Evolutionary conservation across 2,888 invertebrate genomes (phyloP), one percentile per base, ranked within the genome.

Genomic region (Archaeoteleia sp.): DNA sequence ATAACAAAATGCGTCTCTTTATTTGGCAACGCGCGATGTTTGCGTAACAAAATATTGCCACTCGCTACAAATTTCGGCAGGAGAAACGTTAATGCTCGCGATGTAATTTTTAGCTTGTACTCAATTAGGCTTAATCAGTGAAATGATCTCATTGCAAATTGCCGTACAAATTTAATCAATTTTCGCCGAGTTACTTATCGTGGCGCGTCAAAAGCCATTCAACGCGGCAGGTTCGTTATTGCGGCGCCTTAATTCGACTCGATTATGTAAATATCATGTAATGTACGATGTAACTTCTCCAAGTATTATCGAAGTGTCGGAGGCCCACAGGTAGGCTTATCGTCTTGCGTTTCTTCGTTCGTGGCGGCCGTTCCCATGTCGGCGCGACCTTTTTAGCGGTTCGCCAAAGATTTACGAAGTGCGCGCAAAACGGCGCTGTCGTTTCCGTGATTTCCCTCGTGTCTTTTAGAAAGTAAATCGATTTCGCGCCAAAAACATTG

Each of bases 381-480:
- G 60, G 40, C 55, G 55, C 67, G 68, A 66, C 71, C 67, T 71
- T 71, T 71, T 71, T 67, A 61, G 49, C 62, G 54, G 25, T 35
- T 51, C 60, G 65, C 42, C 51, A 53, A 51, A 61, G 71, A 66
- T 58, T 66, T 67, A 61, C 68, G 63, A 37, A 61, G 65, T 58
- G 35, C 20, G 39, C 45, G 54, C 51, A 49, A 55, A 43, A 58
- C 17, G 49, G 51, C 37, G 45, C 55, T 42, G 54, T 42, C 69
- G 57, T 69, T 67, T 69, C 58, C 63, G 63, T 61, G 67, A 58
- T 69, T 72, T 72, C 65, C 69, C 71, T 53, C 55, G 62, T 34
- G 57, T 45, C 57, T 61, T 61, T 55, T 65, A 70, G 72, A 72
- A 72, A 72, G 69, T 58, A 61, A 69, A 65, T 63, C 55, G 65